These are phyloP conservation scores for Pipa parva DNA, from an alignment of 2,113 vertebrate species.

Conservation along the genomic window DNA sequence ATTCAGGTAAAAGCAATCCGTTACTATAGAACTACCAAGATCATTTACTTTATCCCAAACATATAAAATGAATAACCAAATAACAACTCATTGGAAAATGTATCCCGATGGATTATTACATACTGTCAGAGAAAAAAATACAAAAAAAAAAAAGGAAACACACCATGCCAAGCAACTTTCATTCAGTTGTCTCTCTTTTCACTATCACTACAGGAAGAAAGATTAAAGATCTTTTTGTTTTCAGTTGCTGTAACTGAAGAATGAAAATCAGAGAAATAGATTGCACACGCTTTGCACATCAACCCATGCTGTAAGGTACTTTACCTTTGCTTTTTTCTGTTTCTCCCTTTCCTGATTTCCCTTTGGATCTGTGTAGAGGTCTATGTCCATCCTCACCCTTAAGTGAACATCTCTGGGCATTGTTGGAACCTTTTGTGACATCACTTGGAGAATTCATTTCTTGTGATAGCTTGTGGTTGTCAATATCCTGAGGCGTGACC, in stretches of 20 bases:
- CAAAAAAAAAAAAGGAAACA: too few relatives aligned
- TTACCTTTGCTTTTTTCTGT: conserved; percentile 67
- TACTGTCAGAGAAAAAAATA: too few relatives aligned
- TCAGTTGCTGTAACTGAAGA: not conserved
- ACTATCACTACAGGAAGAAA: not conserved
- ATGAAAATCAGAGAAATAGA: conserved; percentile 27
- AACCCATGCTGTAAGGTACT: conserved; percentile 41
- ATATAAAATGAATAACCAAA: too few relatives aligned
- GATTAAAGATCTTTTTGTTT: too few relatives aligned
- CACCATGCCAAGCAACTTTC: too few relatives aligned
- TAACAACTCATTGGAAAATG: too few relatives aligned
- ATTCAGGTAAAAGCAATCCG: too few relatives aligned
- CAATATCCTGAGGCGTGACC: conserved; percentile 44
- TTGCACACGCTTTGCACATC: conserved; percentile 39
- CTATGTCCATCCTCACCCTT: conserved; percentile 44
- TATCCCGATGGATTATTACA: too few relatives aligned
- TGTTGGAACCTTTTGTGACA: conserved; percentile 27
- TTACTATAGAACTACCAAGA: too few relatives aligned
- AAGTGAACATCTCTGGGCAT: not conserved
- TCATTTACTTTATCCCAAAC: too few relatives aligned
- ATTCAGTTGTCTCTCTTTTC: too few relatives aligned
- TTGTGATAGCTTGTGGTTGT: conserved; percentile 45
- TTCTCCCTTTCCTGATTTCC: conserved; percentile 17
- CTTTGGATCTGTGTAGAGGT: not conserved
- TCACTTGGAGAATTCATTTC: conserved; percentile 44